Conservation (phyloP, 2,888 invertebrate genomes). For the Plagodis dolabraria region DNA sequence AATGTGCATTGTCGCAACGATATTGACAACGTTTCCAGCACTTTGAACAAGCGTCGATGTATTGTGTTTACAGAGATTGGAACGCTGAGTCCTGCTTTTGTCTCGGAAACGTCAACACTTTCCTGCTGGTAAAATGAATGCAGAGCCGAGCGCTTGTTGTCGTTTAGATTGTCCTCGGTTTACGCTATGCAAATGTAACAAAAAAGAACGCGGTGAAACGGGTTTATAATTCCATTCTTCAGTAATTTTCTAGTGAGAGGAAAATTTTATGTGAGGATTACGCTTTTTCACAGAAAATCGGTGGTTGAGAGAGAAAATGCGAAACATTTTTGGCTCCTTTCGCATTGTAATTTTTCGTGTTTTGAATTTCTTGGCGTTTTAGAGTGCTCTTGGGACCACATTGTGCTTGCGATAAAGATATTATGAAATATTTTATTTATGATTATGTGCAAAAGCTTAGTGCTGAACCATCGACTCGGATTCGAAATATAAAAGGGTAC, state of each 20-base stretch:
- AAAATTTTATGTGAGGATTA: conserved; percentile 31
- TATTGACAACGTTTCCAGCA: conserved; percentile 41
- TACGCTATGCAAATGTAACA: conserved; percentile 53
- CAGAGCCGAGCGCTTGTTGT: conserved; percentile 59
- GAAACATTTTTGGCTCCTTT: conserved; percentile 25
- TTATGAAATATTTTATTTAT: neutral
- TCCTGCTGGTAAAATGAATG: conserved; percentile 60
- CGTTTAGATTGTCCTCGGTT: conserved; percentile 54
- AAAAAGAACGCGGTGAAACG: conserved; percentile 44
- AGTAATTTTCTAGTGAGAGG: conserved; percentile 38
- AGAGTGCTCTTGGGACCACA: conserved; percentile 3
- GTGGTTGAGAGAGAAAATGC: conserved; percentile 23
- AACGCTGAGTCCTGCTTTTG: conserved; percentile 61
- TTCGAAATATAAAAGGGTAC: no score
- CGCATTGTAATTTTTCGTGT: conserved; percentile 27
- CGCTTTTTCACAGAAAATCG: conserved; percentile 31
- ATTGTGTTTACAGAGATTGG: conserved; percentile 53
- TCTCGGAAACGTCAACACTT: conserved; percentile 64
- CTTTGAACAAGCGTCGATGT: conserved; percentile 54
- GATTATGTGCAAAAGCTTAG: no score
- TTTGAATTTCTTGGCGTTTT: conserved; percentile 24
- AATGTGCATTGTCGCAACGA: conserved; percentile 49
- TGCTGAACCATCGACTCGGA: no score
- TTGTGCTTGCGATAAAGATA: neutral
- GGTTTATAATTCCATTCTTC: conserved; percentile 46